Evolutionary conservation across 2,888 invertebrate species (phyloP).

Genomic region (Bombyx huttoni): DNA sequence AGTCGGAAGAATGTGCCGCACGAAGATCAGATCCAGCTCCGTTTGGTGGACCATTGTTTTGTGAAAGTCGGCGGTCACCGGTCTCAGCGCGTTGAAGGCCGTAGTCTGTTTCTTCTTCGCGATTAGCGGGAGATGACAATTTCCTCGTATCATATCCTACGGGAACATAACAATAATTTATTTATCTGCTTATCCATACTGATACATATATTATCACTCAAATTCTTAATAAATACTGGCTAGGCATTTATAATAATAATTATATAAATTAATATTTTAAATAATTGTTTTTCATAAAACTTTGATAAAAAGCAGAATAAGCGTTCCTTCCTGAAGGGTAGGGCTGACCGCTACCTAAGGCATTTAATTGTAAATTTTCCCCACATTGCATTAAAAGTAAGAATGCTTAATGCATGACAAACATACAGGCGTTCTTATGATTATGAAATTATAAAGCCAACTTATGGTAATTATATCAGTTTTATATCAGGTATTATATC

Average conservation of each 20-base stretch:
- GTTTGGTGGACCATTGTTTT: conserved; percentile 31
- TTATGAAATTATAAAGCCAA: no score
- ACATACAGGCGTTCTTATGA: no score
- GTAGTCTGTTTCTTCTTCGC: conserved; percentile 80
- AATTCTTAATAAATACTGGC: background rate
- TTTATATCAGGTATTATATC: no score
- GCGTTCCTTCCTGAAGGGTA: conserved; percentile 5
- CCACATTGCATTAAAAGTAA: background rate
- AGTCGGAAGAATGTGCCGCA: conserved; percentile 82
- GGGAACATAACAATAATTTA: conserved; percentile 3
- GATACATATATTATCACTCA: no score
- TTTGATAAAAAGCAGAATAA: background rate
- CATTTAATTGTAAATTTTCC: background rate
- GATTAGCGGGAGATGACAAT: conserved; percentile 47
- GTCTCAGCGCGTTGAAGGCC: conserved; percentile 80
- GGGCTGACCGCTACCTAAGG: conserved; percentile 3
- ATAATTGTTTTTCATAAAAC: background rate
- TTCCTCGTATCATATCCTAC: conserved; percentile 78
- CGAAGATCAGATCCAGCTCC: conserved; percentile 74
- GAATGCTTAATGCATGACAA: no score
- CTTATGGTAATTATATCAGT: no score
- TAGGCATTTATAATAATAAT: no score
- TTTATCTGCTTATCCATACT: no score
- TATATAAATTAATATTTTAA: background rate
- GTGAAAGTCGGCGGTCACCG: conserved; percentile 66